phyloP scores from a whole-genome alignment of 2,113 vertebrate species.

The Calidris pugnax region DNA sequence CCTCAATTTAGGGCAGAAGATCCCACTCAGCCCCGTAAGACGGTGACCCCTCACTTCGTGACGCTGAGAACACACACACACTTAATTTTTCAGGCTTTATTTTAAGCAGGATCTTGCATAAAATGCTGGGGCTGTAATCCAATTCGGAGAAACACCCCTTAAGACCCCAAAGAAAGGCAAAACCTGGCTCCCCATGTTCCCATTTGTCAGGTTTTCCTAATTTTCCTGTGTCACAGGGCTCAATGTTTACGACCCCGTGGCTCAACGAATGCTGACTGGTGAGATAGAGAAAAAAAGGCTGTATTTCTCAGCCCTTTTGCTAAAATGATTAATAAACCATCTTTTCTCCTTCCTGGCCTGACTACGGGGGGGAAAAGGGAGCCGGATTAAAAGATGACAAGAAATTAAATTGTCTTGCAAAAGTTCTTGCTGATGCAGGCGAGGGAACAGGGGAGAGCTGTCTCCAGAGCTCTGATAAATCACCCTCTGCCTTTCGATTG shows the following conservation, averaged over 20 bases:
- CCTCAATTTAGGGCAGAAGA: no score
- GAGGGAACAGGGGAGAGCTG: not conserved
- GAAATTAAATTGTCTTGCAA: conserved; percentile 43
- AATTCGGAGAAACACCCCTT: not conserved
- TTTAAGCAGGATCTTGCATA: not conserved
- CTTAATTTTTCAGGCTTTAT: not conserved
- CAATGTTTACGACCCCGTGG: not conserved
- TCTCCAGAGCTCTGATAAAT: conserved; percentile 30
- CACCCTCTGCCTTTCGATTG: not conserved
- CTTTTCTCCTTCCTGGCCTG: not conserved
- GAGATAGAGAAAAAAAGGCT: not conserved
- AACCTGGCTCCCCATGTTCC: not conserved
- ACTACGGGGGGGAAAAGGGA: not conserved
- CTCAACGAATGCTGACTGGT: not conserved
- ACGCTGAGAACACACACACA: no score
- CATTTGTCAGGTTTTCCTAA: not conserved
- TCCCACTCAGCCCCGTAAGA: not conserved
- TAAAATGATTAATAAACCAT: not conserved
- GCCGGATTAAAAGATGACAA: conserved; percentile 42
- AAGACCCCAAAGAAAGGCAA: not conserved
- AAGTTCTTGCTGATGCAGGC: conserved; percentile 50
- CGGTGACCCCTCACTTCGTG: no score
- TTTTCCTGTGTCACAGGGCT: not conserved
- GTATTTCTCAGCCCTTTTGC: not conserved
- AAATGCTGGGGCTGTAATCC: not conserved